Percentiles rank a stretch among this genome's conserved stretches.
phyloP scores from a whole-genome alignment of 2,113 vertebrate genomes.

The Delphinapterus leucas region DNA sequence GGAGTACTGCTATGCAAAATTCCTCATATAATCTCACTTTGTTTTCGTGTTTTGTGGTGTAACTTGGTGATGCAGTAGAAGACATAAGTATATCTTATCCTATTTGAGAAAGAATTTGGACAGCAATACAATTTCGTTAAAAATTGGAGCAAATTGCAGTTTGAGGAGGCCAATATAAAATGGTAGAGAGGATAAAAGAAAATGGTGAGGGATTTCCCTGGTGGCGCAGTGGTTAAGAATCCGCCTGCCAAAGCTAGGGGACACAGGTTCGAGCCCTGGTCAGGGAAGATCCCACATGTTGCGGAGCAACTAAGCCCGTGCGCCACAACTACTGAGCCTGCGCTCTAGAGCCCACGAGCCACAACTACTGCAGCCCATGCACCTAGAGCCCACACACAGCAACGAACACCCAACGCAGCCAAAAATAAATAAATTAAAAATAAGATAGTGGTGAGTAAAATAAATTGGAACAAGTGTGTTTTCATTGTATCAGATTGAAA shows the following conservation, averaged over 20 bases:
- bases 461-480: background rate
- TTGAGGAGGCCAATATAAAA: background rate
- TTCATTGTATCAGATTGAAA: constrained; percentile 11
- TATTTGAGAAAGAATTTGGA: background rate
- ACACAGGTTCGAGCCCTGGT: too few relatives aligned
- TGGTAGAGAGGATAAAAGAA: background rate
- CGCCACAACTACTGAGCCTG: too few relatives aligned
- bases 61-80: background rate
- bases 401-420: too few relatives aligned
- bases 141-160: background rate
- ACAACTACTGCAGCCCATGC: too few relatives aligned
- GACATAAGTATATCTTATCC: background rate
- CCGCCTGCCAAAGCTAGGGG: too few relatives aligned
- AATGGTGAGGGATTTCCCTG: background rate
- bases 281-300: too few relatives aligned
- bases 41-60: background rate
- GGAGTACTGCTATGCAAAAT: background rate
- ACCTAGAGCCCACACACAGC: too few relatives aligned
- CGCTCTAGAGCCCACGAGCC: too few relatives aligned
- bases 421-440: too few relatives aligned
- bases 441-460: background rate
- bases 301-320: too few relatives aligned
- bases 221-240: too few relatives aligned
- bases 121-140: background rate
- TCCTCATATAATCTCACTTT: background rate